Evolutionary conservation across 2,888 invertebrate species (phyloP).

Genomic region (Pyrochroa serraticornis): DNA sequence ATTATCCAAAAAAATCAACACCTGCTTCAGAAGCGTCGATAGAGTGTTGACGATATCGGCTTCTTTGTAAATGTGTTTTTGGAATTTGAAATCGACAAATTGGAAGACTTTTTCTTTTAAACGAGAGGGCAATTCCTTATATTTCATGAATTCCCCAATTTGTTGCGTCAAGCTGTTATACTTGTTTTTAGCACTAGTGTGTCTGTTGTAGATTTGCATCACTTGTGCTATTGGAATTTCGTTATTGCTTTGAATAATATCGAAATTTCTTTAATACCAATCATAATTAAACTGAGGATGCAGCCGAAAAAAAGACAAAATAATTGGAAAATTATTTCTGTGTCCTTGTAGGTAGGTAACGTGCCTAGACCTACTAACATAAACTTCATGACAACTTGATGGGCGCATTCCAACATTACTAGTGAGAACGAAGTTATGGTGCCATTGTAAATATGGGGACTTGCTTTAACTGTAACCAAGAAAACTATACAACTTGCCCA

Average conservation of each 20-base stretch:
- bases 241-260: neutral
- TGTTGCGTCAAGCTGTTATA: constrained; percentile 50
- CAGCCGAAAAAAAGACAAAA: constrained; percentile 10
- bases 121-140: constrained; percentile 54
- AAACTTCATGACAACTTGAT: constrained; percentile 12
- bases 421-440: constrained; percentile 2
- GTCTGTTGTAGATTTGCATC: constrained; percentile 42
- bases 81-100: constrained; percentile 56
- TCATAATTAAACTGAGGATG: constrained; percentile 9
- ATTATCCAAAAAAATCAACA: too few species aligned
- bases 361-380: constrained; percentile 13
- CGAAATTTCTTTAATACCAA: constrained; percentile 1
- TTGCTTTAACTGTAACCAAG: neutral
- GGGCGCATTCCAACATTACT: constrained; percentile 5
- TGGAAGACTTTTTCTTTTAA: constrained; percentile 51
- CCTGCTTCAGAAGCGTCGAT: constrained; percentile 33
- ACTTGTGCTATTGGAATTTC: constrained; percentile 35
- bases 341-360: constrained; percentile 3
- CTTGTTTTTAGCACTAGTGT: constrained; percentile 41
- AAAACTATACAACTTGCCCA: constrained; percentile 6
- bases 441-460: neutral
- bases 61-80: constrained; percentile 55
- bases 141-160: constrained; percentile 56
- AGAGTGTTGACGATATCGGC: constrained; percentile 51
- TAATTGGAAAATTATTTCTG: constrained; percentile 30